phyloP scores from a whole-genome alignment of 1,140 invertebrate species.

The Uloborus diversus region DNA sequence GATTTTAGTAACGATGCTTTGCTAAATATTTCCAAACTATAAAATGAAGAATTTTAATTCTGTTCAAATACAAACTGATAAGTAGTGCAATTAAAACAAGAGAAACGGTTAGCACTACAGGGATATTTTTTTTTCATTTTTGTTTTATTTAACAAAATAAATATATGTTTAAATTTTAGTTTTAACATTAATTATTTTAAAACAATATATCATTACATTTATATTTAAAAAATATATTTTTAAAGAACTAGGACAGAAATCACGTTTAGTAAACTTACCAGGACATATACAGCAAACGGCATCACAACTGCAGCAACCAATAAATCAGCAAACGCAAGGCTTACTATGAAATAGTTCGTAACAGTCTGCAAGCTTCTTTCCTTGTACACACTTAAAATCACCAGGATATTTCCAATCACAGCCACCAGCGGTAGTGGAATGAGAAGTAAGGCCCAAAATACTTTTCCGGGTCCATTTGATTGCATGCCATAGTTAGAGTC shows the following conservation, averaged over 20 bases:
- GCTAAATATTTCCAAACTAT: too few relatives aligned
- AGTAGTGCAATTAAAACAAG: too few relatives aligned
- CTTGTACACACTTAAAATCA: slow-evolving; percentile 91
- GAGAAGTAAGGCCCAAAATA: slow-evolving; percentile 84
- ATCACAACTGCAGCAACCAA: slow-evolving; percentile 96
- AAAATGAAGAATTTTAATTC: too few relatives aligned
- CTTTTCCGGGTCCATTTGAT: slow-evolving; percentile 61
- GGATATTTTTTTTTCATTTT: too few relatives aligned
- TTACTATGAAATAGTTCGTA: slow-evolving; percentile 99
- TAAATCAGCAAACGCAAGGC: slow-evolving; percentile 95
- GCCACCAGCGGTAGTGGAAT: slow-evolving; percentile 92
- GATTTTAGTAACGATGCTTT: too few relatives aligned
- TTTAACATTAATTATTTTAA: too few relatives aligned
- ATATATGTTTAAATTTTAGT: too few relatives aligned
- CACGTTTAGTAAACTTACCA: slow-evolving; percentile 89
- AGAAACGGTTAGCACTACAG: too few relatives aligned
- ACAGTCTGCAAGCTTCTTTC: slow-evolving; percentile 91
- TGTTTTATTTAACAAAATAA: too few relatives aligned
- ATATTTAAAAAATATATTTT: not conserved
- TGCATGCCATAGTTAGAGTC: not conserved
- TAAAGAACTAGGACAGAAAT: too few relatives aligned
- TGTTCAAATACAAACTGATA: too few relatives aligned
- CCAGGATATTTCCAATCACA: slow-evolving; percentile 95
- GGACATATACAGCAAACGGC: slow-evolving; percentile 97
- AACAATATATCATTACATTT: not conserved